Percentiles rank a stretch among this genome's conserved stretches.
Evolutionary conservation across 2,113 vertebrate genomes (phyloP).

Genomic region (Chaenogobius annularis): DNA sequence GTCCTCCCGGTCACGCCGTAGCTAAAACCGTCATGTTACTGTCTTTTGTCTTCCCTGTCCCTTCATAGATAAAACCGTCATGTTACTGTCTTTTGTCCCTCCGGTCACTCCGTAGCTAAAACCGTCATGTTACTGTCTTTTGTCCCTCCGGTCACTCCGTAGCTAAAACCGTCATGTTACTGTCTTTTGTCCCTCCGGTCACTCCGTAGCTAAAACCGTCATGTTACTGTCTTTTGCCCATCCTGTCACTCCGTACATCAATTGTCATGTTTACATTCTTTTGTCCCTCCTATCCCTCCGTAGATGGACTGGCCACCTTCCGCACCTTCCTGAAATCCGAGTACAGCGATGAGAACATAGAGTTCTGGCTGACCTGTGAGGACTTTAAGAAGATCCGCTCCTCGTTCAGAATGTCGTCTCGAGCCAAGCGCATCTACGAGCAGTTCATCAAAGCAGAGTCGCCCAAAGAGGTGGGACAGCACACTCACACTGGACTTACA

Average conservation of each 20-base stretch:
- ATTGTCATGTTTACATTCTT: too few species aligned
- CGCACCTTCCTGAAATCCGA: constrained; percentile 80
- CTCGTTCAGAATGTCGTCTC: constrained; percentile 72
- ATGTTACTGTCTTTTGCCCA: not conserved
- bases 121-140: too few species aligned
- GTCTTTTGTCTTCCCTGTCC: too few species aligned
- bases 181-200: too few species aligned
- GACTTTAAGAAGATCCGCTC: constrained; percentile 81
- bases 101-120: not conserved
- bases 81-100: not conserved
- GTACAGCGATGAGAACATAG: constrained; percentile 83
- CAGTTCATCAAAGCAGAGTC: constrained; percentile 80
- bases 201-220: too few species aligned
- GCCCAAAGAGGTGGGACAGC: constrained; percentile 75
- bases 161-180: not conserved
- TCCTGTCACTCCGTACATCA: too few species aligned
- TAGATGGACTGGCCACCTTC: constrained; percentile 80
- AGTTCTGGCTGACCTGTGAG: constrained; percentile 83
- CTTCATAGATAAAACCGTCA: too few species aligned
- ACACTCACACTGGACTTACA: not conserved
- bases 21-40: not conserved
- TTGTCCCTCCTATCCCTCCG: not conserved
- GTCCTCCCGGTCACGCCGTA: too few species aligned
- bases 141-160: not conserved
- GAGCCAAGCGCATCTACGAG: constrained; percentile 80